These are phyloP conservation scores for Amniataba percoides DNA, from an alignment of 2,797 vertebrate species.

Conservation along the genomic window DNA sequence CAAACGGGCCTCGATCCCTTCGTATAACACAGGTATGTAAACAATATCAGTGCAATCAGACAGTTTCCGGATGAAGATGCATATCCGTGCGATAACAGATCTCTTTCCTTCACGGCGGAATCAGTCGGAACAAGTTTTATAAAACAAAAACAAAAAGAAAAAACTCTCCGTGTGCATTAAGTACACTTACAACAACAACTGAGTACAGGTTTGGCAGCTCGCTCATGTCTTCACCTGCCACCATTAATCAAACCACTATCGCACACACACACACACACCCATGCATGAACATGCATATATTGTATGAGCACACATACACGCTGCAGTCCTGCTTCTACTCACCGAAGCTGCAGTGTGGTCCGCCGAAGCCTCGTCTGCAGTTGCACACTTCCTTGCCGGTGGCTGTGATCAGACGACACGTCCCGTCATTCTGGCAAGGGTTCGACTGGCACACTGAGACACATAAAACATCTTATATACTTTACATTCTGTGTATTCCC, in stretches of 20 bases:
- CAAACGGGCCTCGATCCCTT: not conserved
- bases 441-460: constrained; percentile 87
- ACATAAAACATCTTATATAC: constrained; percentile 19
- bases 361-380: constrained; percentile 85
- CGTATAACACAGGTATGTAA: constrained; percentile 19
- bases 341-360: constrained; percentile 90
- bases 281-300: constrained; percentile 2
- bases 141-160: not conserved
- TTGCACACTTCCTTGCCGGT: constrained; percentile 86
- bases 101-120: constrained; percentile 13
- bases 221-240: constrained; percentile 50
- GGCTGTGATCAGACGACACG: constrained; percentile 86
- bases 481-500: not conserved
- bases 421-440: constrained; percentile 90
- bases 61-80: constrained; percentile 4
- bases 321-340: constrained; percentile 68
- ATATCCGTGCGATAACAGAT: constrained; percentile 16
- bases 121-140: constrained; percentile 46
- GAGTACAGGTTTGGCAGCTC: constrained; percentile 27
- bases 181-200: constrained; percentile 20
- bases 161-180: not conserved
- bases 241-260: constrained; percentile 35
- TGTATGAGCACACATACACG: not conserved
- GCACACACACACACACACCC: not conserved
- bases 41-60: constrained; percentile 12